Evolutionary conservation across 2,797 vertebrate species (phyloP).

Genomic region (Calcarius lapponicus): DNA sequence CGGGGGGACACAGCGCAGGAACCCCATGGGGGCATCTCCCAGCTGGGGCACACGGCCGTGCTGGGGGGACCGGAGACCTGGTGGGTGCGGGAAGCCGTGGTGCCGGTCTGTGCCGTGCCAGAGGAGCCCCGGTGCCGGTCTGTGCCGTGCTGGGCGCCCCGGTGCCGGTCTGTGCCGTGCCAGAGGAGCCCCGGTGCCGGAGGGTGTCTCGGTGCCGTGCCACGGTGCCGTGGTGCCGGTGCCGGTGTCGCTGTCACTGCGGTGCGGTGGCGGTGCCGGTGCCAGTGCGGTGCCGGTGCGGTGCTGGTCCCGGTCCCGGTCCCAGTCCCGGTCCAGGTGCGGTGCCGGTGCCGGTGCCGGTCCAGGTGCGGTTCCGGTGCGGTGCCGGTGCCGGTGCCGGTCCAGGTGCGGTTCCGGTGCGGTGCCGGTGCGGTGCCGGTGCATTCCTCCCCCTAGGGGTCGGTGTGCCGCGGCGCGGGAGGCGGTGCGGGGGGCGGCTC

Average conservation of each 20-base stretch:
- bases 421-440: not conserved
- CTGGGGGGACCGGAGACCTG: not conserved
- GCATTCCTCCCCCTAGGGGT: conserved; percentile 55
- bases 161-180: not conserved
- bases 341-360: not conserved
- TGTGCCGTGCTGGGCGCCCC: not conserved
- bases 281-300: not conserved
- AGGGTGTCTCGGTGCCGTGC: not conserved
- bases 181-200: too few relatives aligned
- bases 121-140: too few relatives aligned
- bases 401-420: not conserved
- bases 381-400: not conserved
- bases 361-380: not conserved
- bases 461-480: conserved; percentile 4
- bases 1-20: not conserved
- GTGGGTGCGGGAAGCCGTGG: not conserved
- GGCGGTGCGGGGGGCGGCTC: not conserved
- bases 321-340: not conserved
- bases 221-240: too few relatives aligned
- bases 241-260: not conserved
- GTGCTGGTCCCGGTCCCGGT: not conserved
- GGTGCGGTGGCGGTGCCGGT: not conserved
- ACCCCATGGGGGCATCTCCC: rapidly evolving
- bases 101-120: not conserved
- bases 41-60: not conserved